A percentile compares a stretch with the other conserved stretches of the same genome.
phyloP scores from a whole-genome alignment of 2,888 invertebrate genomes.

The Rhopalosiphum nymphaeae region DNA sequence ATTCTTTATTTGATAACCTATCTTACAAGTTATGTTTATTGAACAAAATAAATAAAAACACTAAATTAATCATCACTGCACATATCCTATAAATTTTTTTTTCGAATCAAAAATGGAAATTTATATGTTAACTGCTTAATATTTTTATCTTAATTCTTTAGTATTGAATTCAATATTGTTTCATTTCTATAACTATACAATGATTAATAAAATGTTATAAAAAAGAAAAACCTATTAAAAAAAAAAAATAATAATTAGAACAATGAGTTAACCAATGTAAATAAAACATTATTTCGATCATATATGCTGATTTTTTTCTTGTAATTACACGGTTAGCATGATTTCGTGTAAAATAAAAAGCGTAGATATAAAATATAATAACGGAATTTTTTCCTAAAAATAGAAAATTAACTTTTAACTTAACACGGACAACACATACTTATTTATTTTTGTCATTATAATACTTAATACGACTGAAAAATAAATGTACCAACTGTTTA shows the following conservation, averaged over 20 bases:
- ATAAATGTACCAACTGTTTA: neutral
- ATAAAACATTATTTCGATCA: neutral
- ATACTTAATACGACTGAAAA: neutral
- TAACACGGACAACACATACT: neutral
- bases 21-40: neutral
- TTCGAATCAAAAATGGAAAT: neutral
- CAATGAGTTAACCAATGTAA: neutral
- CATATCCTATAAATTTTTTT: neutral
- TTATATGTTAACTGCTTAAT: neutral
- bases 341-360: neutral
- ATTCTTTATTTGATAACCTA: neutral
- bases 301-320: neutral
- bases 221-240: neutral
- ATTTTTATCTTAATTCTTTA: neutral
- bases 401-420: neutral
- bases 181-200: neutral
- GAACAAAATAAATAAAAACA: neutral
- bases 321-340: neutral
- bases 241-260: neutral
- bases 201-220: neutral
- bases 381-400: neutral
- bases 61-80: neutral
- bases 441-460: neutral
- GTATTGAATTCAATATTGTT: neutral
- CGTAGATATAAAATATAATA: neutral